A percentile compares a stretch with the other conserved stretches of the same genome.
Conservation (phyloP, 2,797 vertebrate species). For the Notolepis coatsorum region DNA sequence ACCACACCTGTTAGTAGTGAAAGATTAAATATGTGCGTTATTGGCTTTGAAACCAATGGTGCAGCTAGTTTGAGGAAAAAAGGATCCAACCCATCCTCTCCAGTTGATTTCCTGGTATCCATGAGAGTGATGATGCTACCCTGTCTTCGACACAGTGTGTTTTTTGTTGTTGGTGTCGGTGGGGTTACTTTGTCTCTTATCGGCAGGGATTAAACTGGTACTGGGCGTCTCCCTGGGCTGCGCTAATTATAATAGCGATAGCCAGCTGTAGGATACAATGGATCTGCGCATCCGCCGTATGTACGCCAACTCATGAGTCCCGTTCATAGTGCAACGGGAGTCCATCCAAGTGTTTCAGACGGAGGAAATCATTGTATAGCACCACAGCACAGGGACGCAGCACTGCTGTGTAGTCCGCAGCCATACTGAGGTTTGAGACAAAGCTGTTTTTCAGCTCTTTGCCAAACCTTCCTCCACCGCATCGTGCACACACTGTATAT, state of each 20-base stretch:
- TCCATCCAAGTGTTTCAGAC: constrained; percentile 25
- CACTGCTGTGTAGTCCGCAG: constrained; percentile 19
- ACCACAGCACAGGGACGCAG: constrained; percentile 21
- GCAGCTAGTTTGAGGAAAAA: too few relatives aligned
- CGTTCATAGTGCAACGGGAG: constrained; percentile 19
- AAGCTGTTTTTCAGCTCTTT: constrained; percentile 28
- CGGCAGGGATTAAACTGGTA: not conserved
- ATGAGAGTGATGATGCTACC: too few relatives aligned
- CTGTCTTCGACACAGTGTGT: not conserved
- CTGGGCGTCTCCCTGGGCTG: not conserved
- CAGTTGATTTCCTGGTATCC: too few relatives aligned
- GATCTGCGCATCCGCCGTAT: not conserved
- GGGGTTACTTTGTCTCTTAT: too few relatives aligned
- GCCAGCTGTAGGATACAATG: not conserved
- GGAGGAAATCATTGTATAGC: constrained; percentile 29
- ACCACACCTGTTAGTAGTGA: too few relatives aligned
- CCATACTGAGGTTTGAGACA: constrained; percentile 8
- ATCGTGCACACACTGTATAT: constrained; percentile 3
- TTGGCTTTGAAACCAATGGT: too few relatives aligned
- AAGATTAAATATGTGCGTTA: too few relatives aligned
- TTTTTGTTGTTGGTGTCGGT: not conserved
- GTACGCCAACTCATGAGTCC: not conserved
- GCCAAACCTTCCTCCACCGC: too few relatives aligned
- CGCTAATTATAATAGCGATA: too few relatives aligned
- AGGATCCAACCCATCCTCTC: too few relatives aligned